These are phyloP conservation scores for Hippocampus zosterae DNA, from an alignment of 2,113 vertebrate genomes.

Conservation along the genomic window DNA sequence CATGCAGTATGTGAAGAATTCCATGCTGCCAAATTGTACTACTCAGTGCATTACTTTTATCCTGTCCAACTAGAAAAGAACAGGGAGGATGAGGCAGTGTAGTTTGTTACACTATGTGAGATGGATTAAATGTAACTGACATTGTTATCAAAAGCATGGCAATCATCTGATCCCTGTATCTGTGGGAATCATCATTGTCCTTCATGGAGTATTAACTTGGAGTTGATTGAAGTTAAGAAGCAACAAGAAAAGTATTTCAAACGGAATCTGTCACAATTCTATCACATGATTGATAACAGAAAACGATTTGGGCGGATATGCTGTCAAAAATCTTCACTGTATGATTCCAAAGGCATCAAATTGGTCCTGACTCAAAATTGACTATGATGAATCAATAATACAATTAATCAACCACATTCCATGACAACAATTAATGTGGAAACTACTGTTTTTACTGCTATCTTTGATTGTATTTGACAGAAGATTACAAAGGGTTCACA, in stretches of 20 bases:
- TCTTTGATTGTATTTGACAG: too few relatives aligned
- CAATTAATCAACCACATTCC: too few relatives aligned
- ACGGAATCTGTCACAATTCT: not conserved
- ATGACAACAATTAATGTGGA: not conserved
- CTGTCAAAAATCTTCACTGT: not conserved
- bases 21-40: not conserved
- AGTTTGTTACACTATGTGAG: not conserved
- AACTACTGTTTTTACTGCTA: not conserved
- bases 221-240: not conserved
- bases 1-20: not conserved
- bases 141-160: conserved; percentile 5
- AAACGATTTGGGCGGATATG: not conserved
- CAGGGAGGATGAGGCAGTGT: not conserved
- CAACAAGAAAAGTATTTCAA: not conserved
- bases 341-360: not conserved
- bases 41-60: not conserved
- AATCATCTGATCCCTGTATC: too few relatives aligned
- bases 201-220: not conserved
- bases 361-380: not conserved
- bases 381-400: not conserved
- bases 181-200: conserved; percentile 4
- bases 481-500: not conserved
- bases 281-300: not conserved
- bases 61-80: not conserved
- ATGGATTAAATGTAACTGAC: conserved; percentile 20